These are phyloP conservation scores for Lomographa bimaculata DNA, from an alignment of 2,888 invertebrate genomes.

Conservation along the genomic window DNA sequence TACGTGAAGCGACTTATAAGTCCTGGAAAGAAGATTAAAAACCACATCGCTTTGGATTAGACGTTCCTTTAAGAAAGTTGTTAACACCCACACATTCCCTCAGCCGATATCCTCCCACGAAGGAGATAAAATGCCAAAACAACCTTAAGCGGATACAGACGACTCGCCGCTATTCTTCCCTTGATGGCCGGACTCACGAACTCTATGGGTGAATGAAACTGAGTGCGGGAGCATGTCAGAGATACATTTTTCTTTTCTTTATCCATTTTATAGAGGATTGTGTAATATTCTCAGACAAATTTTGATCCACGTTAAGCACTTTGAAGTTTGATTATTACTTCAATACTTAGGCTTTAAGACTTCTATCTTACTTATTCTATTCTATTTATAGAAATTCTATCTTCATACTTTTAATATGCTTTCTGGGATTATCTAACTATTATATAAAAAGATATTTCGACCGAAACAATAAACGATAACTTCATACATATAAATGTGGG, in stretches of 20 bases:
- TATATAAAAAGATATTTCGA: too few relatives aligned
- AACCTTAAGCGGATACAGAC: slow-evolving; percentile 33
- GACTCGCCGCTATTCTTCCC: slow-evolving; percentile 20
- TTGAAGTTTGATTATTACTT: too few relatives aligned
- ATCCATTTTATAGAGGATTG: slow-evolving; percentile 2
- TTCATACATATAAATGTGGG: too few relatives aligned
- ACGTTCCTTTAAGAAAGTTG: slow-evolving; percentile 45
- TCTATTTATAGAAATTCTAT: too few relatives aligned
- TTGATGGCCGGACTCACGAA: slow-evolving; percentile 18
- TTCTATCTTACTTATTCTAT: too few relatives aligned
- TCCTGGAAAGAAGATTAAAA: slow-evolving; percentile 36
- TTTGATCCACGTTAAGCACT: too few relatives aligned
- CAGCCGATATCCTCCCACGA: slow-evolving; percentile 46
- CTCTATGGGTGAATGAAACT: slow-evolving; percentile 16
- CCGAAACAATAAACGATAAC: slow-evolving; percentile 6
- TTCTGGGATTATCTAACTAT: too few relatives aligned
- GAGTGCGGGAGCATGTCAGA: slow-evolving; percentile 21
- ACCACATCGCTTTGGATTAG: slow-evolving; percentile 40
- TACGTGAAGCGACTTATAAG: too few relatives aligned
- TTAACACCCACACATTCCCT: slow-evolving; percentile 49
- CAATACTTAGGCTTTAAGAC: too few relatives aligned
- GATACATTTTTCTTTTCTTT: slow-evolving; percentile 14
- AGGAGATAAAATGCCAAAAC: slow-evolving; percentile 53
- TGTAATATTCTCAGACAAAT: background rate
- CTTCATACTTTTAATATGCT: too few relatives aligned